Percentiles rank a stretch among this genome's conserved stretches.
These are phyloP conservation scores for Ptilonorhynchus violaceus DNA, from an alignment of 2,113 vertebrate genomes.

Conservation along the genomic window DNA sequence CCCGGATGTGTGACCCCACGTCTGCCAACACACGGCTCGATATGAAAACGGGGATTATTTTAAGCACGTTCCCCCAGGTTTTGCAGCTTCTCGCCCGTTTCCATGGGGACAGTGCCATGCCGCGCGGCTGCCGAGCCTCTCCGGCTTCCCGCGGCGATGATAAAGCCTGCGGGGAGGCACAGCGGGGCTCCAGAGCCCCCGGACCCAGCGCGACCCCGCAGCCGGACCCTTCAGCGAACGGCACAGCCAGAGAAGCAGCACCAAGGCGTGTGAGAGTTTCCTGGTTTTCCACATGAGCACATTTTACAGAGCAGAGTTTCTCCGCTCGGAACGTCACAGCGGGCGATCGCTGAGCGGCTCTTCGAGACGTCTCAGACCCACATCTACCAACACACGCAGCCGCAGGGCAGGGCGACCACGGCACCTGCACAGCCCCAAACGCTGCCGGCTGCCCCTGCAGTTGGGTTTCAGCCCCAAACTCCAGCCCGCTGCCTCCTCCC, in stretches of 20 bases:
- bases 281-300: rapidly evolving
- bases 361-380: rapidly evolving
- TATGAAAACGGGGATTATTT: not conserved
- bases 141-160: not conserved
- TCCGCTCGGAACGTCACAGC: not conserved
- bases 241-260: not conserved
- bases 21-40: not conserved
- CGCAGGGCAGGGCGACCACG: rapidly evolving
- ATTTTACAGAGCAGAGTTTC: rapidly evolving
- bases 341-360: not conserved
- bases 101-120: not conserved
- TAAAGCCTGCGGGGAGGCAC: not conserved
- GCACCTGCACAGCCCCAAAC: rapidly evolving
- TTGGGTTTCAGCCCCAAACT: not conserved
- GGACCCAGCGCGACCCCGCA: not conserved
- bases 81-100: not conserved
- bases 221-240: not conserved
- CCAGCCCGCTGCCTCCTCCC: not conserved
- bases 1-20: not conserved
- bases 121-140: not conserved
- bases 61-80: not conserved
- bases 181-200: not conserved
- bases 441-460: not conserved
- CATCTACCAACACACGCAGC: rapidly evolving
- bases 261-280: rapidly evolving